These are phyloP conservation scores for Ranitomeya variabilis DNA, from an alignment of 2,113 vertebrate genomes.

Conservation along the genomic window DNA sequence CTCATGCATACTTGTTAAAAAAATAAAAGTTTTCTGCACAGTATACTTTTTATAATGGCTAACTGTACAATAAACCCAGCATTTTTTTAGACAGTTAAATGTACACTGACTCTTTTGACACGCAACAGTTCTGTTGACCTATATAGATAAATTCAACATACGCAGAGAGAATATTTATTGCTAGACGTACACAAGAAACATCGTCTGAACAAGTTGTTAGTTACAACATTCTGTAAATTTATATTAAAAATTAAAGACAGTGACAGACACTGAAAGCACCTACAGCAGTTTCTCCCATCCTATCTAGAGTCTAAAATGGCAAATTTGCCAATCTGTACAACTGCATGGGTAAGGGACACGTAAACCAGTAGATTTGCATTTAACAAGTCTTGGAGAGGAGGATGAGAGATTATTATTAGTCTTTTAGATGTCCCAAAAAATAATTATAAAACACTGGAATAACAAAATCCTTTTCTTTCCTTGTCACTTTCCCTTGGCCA, in stretches of 20 bases:
- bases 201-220: no score
- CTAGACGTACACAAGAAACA: no score
- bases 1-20: no score
- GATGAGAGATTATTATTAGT: background rate
- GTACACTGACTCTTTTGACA: no score
- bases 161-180: no score
- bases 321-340: background rate
- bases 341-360: background rate
- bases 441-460: background rate
- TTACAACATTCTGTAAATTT: background rate
- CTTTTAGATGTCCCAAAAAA: background rate
- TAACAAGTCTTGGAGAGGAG: background rate
- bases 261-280: background rate
- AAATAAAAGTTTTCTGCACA: no score
- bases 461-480: background rate
- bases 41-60: no score
- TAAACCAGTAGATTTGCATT: background rate
- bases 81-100: no score
- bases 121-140: no score
- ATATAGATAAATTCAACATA: no score
- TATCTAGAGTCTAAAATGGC: background rate
- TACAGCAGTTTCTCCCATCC: no score
- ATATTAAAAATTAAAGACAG: background rate
- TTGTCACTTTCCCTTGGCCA: background rate
- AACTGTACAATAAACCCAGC: no score